phyloP scores from a whole-genome alignment of 2,888 invertebrate genomes.

The Malthinus seriepunctatus region DNA sequence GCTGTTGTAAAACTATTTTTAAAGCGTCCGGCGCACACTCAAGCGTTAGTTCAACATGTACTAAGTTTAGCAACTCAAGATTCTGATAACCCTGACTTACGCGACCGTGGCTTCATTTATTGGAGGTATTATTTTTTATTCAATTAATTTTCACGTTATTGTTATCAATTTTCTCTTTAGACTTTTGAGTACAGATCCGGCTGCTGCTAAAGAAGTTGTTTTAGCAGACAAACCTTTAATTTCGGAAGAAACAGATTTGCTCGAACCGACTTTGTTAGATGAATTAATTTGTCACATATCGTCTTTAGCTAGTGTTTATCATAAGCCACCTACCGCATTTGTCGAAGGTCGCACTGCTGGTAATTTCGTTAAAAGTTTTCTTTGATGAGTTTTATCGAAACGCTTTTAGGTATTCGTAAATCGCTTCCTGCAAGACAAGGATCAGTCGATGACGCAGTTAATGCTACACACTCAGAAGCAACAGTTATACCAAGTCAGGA shows the following conservation, averaged over 20 bases:
- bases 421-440: conserved; percentile 71
- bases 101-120: conserved; percentile 99
- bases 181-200: conserved; percentile 96
- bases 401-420: conserved; percentile 70
- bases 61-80: conserved; percentile 87
- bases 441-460: conserved; percentile 49
- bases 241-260: conserved; percentile 96
- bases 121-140: conserved; percentile 69
- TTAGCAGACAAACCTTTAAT: conserved; percentile 98
- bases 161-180: conserved; percentile 29
- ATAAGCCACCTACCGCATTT: conserved; percentile 98
- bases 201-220: conserved; percentile 98
- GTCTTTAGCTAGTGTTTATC: conserved; percentile 95
- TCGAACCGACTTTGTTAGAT: conserved; percentile 96
- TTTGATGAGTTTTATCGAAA: not conserved
- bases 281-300: conserved; percentile 99
- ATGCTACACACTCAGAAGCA: conserved; percentile 49
- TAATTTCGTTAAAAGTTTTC: conserved; percentile 10
- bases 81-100: conserved; percentile 97
- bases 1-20: conserved; percentile 98
- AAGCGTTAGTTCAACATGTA: conserved; percentile 97
- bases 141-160: not conserved
- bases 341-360: conserved; percentile 79
- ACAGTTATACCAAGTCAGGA: conserved; percentile 83
- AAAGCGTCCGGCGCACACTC: conserved; percentile 97